Conservation (phyloP, 2,888 invertebrate genomes). For the Matsumyia berberina region DNA sequence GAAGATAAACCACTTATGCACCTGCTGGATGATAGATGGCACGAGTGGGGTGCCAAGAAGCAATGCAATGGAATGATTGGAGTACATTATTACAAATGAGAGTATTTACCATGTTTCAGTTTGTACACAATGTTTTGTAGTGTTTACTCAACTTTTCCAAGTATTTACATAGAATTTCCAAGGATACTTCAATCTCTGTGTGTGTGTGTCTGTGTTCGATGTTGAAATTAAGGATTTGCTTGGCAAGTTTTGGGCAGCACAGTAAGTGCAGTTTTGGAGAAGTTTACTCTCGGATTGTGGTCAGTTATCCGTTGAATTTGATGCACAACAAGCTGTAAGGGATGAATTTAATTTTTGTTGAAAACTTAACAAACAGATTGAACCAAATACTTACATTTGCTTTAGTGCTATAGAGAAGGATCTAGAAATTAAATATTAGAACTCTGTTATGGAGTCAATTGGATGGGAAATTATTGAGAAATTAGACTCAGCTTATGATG, state of each 20-base stretch:
- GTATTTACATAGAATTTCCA: conserved; percentile 46
- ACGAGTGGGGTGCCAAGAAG: background rate
- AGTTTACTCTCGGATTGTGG: background rate
- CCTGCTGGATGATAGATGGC: conserved; percentile 36
- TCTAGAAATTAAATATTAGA: too few relatives aligned
- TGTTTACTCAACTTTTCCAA: conserved; percentile 43
- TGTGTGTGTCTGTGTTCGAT: background rate
- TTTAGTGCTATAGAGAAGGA: too few relatives aligned
- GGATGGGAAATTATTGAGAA: too few relatives aligned
- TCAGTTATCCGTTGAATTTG: background rate
- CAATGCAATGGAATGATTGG: conserved; percentile 24
- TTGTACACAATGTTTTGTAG: conserved; percentile 30
- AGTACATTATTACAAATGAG: conserved; percentile 23
- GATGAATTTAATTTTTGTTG: background rate
- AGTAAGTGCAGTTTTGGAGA: background rate
- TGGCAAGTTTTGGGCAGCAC: background rate
- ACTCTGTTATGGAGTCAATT: too few relatives aligned
- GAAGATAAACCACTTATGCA: conserved; percentile 32
- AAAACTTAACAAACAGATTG: too few relatives aligned
- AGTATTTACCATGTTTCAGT: conserved; percentile 36
- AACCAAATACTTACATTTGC: too few relatives aligned
- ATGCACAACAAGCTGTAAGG: background rate
- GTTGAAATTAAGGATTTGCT: background rate
- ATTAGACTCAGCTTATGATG: too few relatives aligned
- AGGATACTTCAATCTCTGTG: background rate